Evolutionary conservation across 2,797 vertebrate species (phyloP).

Genomic region (Crenichthys baileyi): DNA sequence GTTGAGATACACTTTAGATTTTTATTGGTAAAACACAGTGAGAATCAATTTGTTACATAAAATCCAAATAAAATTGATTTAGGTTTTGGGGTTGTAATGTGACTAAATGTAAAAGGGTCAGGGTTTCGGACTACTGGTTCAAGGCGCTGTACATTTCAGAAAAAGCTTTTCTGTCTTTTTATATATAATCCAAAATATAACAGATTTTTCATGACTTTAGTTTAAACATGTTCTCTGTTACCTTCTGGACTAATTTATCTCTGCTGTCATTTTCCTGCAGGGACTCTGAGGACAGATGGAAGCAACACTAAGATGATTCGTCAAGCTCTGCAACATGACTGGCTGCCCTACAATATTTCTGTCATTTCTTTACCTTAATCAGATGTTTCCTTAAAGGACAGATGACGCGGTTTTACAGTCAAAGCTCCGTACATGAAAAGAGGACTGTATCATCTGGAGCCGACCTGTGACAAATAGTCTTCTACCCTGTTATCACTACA

Average conservation of each 20-base stretch:
- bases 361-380: conserved; percentile 54
- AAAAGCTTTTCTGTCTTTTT: too few species aligned
- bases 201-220: background rate
- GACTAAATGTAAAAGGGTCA: too few species aligned
- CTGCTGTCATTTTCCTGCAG: conserved; percentile 38
- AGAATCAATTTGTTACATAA: too few species aligned
- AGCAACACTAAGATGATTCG: conserved; percentile 38
- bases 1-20: too few species aligned
- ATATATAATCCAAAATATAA: too few species aligned
- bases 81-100: too few species aligned
- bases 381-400: conserved; percentile 45
- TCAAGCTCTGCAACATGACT: conserved; percentile 48
- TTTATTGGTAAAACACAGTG: too few species aligned
- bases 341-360: conserved; percentile 50
- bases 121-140: background rate
- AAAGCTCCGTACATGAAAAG: conserved; percentile 29
- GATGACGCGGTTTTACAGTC: conserved; percentile 31
- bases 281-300: conserved; percentile 29
- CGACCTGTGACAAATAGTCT: conserved; percentile 27
- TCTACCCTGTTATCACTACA: conserved; percentile 63
- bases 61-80: too few species aligned
- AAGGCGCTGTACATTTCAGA: too few species aligned
- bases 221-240: background rate
- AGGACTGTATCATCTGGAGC: conserved; percentile 25
- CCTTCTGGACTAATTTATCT: conserved; percentile 8